Evolutionary conservation across 2,113 vertebrate genomes (phyloP).

Genomic region (Salminus brasiliensis): DNA sequence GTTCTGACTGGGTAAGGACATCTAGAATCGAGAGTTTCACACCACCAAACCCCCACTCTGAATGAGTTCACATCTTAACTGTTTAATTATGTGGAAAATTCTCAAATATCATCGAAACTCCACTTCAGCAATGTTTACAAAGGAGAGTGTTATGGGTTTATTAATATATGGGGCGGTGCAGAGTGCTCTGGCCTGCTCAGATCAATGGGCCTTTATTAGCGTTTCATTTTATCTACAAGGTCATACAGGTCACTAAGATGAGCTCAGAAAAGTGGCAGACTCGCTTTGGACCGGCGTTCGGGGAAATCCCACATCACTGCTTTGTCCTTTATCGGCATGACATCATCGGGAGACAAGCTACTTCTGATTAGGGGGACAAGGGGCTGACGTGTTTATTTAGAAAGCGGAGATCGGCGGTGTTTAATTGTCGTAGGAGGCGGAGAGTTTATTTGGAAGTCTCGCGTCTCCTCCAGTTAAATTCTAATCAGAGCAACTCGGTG

Average conservation of each 20-base stretch:
- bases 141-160: no score
- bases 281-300: not conserved
- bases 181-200: no score
- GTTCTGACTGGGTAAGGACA: no score
- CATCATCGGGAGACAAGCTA: not conserved
- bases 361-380: not conserved
- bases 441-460: constrained; percentile 46
- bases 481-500: not conserved
- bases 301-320: not conserved
- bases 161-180: no score
- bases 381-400: constrained; percentile 38
- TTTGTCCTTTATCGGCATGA: not conserved
- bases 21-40: no score
- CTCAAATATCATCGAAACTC: no score
- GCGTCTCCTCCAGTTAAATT: constrained; percentile 31
- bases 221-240: no score
- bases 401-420: constrained; percentile 18
- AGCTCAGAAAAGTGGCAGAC: not conserved
- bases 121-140: no score
- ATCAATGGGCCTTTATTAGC: no score
- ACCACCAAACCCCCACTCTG: no score
- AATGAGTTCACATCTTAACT: no score
- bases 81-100: no score
- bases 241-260: not conserved
- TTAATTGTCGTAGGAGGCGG: constrained; percentile 34